Conservation (phyloP, 2,888 invertebrate species). For the Drosophila suboccidentalis region DNA sequence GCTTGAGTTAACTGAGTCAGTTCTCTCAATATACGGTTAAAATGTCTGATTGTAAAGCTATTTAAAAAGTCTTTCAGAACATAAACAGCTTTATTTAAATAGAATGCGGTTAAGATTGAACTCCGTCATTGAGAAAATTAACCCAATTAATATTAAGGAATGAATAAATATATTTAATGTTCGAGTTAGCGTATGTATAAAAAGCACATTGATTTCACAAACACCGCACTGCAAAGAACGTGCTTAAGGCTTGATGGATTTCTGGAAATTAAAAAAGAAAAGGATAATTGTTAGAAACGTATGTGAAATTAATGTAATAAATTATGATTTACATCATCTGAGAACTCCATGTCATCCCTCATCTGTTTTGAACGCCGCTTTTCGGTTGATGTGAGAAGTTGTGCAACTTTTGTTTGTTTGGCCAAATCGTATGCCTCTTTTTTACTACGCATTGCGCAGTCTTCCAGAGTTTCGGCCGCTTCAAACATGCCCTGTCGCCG, state of each 20-base stretch:
- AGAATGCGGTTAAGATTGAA: conserved; percentile 37
- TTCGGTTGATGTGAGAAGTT: conserved; percentile 88
- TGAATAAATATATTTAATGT: conserved; percentile 81
- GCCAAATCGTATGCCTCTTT: conserved; percentile 98
- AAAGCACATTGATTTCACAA: conserved; percentile 69
- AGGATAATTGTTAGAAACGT: background rate
- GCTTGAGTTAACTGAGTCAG: conserved; percentile 67
- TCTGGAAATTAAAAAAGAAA: conserved; percentile 58
- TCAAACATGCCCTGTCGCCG: conserved; percentile 99
- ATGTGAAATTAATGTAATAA: background rate
- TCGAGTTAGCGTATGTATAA: conserved; percentile 65
- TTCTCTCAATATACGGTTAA: conserved; percentile 50
- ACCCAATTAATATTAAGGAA: conserved; percentile 78
- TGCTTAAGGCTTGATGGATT: conserved; percentile 71
- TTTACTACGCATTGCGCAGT: conserved; percentile 97
- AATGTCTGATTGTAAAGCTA: conserved; percentile 32
- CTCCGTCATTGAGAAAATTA: conserved; percentile 57
- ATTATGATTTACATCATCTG: conserved; percentile 81
- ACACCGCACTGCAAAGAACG: conserved; percentile 37
- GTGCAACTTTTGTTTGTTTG: conserved; percentile 94
- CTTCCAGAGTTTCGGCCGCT: conserved; percentile 99
- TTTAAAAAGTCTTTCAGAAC: conserved; percentile 22
- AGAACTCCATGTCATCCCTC: conserved; percentile 83
- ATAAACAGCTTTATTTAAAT: conserved; percentile 27
- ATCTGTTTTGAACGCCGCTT: conserved; percentile 87